A percentile compares a stretch with the other conserved stretches of the same genome.
phyloP scores from a whole-genome alignment of 2,888 invertebrate genomes.

The Ormyrus nitidulus region DNA sequence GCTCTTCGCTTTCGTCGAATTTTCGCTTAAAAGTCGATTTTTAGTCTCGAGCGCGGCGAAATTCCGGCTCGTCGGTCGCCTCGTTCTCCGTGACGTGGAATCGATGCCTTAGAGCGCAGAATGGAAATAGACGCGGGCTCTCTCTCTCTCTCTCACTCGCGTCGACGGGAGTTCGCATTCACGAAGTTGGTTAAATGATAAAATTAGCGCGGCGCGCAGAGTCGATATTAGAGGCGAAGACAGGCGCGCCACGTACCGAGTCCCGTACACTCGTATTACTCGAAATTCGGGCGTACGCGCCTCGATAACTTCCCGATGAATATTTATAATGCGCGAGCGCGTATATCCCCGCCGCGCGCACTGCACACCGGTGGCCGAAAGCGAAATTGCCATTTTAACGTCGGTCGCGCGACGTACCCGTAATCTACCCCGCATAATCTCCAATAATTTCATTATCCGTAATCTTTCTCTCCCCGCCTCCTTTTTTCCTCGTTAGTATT shows the following conservation, averaged over 20 bases:
- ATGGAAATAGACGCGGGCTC: conserved; percentile 2
- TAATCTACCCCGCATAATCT: conserved; percentile 32
- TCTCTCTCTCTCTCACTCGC: neutral
- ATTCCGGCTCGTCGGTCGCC: too few species aligned
- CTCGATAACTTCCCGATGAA: conserved; percentile 38
- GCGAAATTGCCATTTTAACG: conserved; percentile 25
- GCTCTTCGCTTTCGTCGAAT: too few species aligned
- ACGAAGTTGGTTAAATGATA: conserved; percentile 27
- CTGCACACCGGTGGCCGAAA: neutral
- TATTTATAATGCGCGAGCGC: conserved; percentile 28
- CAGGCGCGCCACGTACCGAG: neutral
- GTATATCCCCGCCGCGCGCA: neutral
- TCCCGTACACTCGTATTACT: conserved; percentile 18
- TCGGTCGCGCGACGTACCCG: neutral
- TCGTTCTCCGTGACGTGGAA: neutral
- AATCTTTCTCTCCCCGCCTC: too few species aligned
- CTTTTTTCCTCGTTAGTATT: neutral
- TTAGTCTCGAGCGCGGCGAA: neutral
- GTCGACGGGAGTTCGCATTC: conserved; percentile 22
- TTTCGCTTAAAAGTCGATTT: too few species aligned
- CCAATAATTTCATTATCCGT: conserved; percentile 29
- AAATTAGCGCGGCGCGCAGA: conserved; percentile 26
- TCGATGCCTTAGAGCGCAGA: conserved; percentile 2
- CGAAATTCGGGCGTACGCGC: neutral
- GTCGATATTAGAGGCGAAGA: conserved; percentile 29